Conservation (phyloP, 2,888 invertebrate genomes). For the Apamea sordens region DNA sequence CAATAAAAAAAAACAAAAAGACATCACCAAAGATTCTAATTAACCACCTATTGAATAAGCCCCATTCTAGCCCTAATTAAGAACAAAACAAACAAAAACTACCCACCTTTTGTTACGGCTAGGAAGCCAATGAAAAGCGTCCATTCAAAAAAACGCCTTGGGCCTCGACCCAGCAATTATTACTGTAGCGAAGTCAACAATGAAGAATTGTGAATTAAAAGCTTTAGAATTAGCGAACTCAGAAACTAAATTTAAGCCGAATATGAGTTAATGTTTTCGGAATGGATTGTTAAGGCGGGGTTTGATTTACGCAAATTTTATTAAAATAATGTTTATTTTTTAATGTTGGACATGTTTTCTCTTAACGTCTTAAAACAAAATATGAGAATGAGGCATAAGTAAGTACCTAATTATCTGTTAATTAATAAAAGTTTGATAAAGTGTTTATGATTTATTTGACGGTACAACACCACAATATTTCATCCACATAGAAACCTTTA, state of each 20-base stretch:
- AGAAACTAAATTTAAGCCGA: conserved; percentile 58
- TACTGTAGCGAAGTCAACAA: conserved; percentile 74
- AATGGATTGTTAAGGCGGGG: conserved; percentile 28
- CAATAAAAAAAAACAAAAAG: conserved; percentile 1
- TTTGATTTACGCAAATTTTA: conserved; percentile 18
- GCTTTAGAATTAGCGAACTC: conserved; percentile 63
- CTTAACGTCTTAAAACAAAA: not conserved
- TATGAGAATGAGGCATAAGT: not conserved
- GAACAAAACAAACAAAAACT: conserved; percentile 73
- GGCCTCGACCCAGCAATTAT: conserved; percentile 71
- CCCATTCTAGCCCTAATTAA: conserved; percentile 70
- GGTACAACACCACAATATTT: no score
- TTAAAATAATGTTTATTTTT: not conserved
- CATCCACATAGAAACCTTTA: no score
- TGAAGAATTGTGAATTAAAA: conserved; percentile 71
- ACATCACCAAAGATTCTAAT: conserved; percentile 48
- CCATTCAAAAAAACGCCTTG: conserved; percentile 75
- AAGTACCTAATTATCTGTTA: not conserved
- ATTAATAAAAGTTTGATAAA: not conserved
- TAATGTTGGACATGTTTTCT: fast-evolving
- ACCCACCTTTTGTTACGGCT: conserved; percentile 74
- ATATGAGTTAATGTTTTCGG: conserved; percentile 59
- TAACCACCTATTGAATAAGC: conserved; percentile 48
- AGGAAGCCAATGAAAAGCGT: conserved; percentile 63
- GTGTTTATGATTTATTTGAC: no score